Base-by-base conservation (phyloP, 2,797 vertebrate genomes). In the Rhinophrynus dorsalis region DNA sequence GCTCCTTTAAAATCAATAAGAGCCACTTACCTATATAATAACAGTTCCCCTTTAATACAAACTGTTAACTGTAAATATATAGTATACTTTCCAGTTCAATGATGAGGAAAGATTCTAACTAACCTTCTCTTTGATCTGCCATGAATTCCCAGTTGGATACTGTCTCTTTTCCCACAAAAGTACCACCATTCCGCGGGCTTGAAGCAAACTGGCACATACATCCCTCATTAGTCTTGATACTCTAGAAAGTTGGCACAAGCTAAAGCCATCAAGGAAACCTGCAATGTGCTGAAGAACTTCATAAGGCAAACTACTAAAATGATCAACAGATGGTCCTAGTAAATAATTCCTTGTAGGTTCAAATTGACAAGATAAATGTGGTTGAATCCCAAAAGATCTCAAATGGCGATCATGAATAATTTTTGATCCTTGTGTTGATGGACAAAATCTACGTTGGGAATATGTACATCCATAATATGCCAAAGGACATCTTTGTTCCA, bases 391-490 rank as follows among this genome's bases (percentile, higher is more conserved):
- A 77, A 99, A 99, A 0, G 97, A 98, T 60, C 96, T 88, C 18
- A 99, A 88, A 80, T 98, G 94, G 23, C 94, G 88, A 83, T 99
- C 97, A 21, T 99, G 96, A 84, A 99, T 95, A 78, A 99, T 90
- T 76, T 94, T 92, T 76, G 95, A 96, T 75, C 96, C 96, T 83
- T 97, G 96, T 2, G 92, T 92, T 1, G 96, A 97, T 0, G 97
- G 97, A 69, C 97, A 99, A 89, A 99, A 98, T 58, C 97, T 92
- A 75, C 96, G 90, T 50, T 99, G 97, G 47, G 97, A 98, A 82
- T 96, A 98, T 17, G 96, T 96, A 83, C 97, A 99, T 74, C 97
- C 97, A 56, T 99, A 99, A 81, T 98, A 98, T 0, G 97, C 97
- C 84, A 99, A 78, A 18, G 97, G 97, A 80, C 97, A 99, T 47